These are phyloP conservation scores for Phoeniculus purpureus DNA, from an alignment of 2,797 vertebrate genomes.

Conservation along the genomic window DNA sequence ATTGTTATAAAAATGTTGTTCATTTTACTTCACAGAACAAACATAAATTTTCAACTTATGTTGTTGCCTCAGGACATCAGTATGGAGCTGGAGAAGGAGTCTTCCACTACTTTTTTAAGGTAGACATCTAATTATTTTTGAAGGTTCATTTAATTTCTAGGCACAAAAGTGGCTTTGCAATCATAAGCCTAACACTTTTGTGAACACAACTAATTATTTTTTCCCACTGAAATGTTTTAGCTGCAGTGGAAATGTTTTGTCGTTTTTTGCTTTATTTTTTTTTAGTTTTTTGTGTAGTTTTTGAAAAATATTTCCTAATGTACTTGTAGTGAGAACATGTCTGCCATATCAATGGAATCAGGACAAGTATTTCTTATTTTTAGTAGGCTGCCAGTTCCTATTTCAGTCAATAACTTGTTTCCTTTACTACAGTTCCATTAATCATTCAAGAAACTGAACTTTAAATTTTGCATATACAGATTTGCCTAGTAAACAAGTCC, in stretches of 20 bases:
- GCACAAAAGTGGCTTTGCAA: background rate
- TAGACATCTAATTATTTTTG: conserved; percentile 49
- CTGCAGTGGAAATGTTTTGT: background rate
- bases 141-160: background rate
- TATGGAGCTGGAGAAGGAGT: conserved; percentile 91
- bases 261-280: background rate
- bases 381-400: background rate
- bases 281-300: background rate
- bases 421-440: background rate
- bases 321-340: background rate
- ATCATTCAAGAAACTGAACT: background rate
- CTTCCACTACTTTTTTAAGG: conserved; percentile 93
- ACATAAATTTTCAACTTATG: conserved; percentile 82
- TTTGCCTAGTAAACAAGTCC: background rate
- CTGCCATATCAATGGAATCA: background rate
- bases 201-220: background rate
- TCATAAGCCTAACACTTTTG: background rate
- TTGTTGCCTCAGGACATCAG: conserved; percentile 89
- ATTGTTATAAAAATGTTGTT: background rate
- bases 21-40: conserved; percentile 66
- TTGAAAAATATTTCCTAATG: background rate
- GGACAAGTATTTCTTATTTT: background rate
- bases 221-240: background rate
- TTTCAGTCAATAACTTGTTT: background rate
- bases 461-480: background rate